These are phyloP conservation scores for Gila robusta DNA, from an alignment of 2,797 vertebrate species.

Conservation along the genomic window DNA sequence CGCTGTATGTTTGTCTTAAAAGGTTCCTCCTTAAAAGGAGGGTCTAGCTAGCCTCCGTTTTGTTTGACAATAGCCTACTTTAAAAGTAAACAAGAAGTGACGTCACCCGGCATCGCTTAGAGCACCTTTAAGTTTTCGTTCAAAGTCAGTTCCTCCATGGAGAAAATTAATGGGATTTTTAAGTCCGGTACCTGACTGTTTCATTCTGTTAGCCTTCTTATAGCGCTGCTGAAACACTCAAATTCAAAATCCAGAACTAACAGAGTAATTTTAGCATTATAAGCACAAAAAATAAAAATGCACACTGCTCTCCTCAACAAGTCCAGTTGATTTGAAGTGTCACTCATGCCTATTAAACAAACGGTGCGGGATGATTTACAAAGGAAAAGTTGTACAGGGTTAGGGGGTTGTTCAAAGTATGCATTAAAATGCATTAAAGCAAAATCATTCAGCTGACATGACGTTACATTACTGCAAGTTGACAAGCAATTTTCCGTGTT, in stretches of 20 bases:
- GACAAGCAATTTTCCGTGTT: conserved; percentile 40
- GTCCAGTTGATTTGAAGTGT: background rate
- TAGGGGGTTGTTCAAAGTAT: background rate
- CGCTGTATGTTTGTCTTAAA: background rate
- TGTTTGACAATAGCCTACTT: too few species aligned
- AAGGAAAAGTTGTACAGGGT: background rate
- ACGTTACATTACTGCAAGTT: conserved; percentile 6
- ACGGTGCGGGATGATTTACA: background rate
- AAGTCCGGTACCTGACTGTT: background rate
- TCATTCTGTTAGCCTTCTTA: background rate
- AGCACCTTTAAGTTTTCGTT: background rate
- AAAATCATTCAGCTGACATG: conserved; percentile 33
- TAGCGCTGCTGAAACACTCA: background rate
- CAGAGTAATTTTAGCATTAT: background rate
- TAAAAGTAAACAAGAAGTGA: too few species aligned
- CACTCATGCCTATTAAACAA: background rate
- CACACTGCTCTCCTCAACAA: background rate
- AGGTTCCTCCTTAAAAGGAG: too few species aligned
- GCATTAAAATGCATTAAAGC: conserved; percentile 30
- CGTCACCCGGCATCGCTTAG: too few species aligned
- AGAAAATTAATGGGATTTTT: background rate
- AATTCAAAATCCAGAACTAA: background rate
- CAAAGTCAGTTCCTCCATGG: background rate
- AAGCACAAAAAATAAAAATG: background rate
- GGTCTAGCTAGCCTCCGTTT: too few species aligned